Conservation (phyloP, 2,113 vertebrate species). For the Chunga burmeisteri region DNA sequence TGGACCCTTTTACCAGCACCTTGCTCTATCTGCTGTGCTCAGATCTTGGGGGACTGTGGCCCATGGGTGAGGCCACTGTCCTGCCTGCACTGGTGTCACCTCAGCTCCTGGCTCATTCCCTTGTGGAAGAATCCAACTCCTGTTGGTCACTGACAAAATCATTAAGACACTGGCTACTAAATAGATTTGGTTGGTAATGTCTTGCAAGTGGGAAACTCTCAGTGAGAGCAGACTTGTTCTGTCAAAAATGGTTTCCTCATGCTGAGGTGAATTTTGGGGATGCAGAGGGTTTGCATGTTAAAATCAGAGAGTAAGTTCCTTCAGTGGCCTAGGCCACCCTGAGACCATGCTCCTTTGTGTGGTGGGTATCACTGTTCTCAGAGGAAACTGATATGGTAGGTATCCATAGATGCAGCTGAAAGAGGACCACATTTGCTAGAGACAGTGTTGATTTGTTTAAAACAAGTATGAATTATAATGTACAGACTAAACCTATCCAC, state of each 20-base stretch:
- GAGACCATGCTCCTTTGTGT: background rate
- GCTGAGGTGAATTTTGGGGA: background rate
- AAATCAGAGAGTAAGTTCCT: background rate
- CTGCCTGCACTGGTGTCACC: background rate
- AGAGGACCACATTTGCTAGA: background rate
- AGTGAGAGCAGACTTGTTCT: background rate
- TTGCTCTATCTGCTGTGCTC: background rate
- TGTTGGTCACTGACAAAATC: background rate
- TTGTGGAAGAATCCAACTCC: background rate
- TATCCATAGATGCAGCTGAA: background rate
- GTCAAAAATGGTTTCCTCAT: background rate
- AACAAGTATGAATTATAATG: background rate
- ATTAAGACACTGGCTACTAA: background rate
- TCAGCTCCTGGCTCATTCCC: background rate
- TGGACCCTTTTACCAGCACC: background rate
- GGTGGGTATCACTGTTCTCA: background rate
- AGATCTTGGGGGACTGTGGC: background rate
- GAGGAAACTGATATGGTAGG: background rate
- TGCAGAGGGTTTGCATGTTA: fast-evolving
- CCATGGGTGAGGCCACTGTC: fast-evolving
- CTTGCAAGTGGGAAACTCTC: background rate
- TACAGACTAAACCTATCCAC: background rate
- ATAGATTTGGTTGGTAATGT: background rate
- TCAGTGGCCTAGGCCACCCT: background rate
- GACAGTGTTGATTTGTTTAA: background rate